Evolutionary conservation across 2,888 invertebrate species (phyloP), one percentile per base, ranked within the genome.

Genomic region (Ceramica pisi): DNA sequence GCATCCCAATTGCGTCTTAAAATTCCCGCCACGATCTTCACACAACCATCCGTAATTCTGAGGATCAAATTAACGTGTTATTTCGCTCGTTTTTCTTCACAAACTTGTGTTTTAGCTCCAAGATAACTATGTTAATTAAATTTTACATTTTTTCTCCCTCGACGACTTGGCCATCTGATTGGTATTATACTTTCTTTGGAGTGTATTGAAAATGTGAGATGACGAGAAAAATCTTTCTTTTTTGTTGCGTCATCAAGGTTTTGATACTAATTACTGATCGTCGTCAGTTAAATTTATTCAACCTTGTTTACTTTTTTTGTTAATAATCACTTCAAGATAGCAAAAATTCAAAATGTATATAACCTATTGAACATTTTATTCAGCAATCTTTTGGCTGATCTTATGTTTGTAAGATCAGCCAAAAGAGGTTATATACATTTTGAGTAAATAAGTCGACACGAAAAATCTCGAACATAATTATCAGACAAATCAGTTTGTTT

Each of bases 101-200:
- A 90, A 96, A 95, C 95, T 96, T 95, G 93, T 94, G 93, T 95
- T 95, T 95, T 92, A 94, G 93, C 94, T 90, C 80, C 79, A 86
- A 91, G 92, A 92, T 91, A 95, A 95, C 93, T 95, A 95, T 93
- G 94, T 94, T 95, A 95, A 95, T 95, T 95, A 94, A 94, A 95
- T 95, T 94, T 94, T 92, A 89, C 90, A 93, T 93, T 94, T 94
- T 92, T 91, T 60, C 88, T 86, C 81, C 66, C 64, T 78, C 69
- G 80, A 80, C 66, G 85, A 87, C 88, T 84, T 83, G 84, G 81
- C 81, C 81, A 84, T 84, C 84, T 88, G 90, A 91, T 91, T 91
- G 90, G 90, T 84, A 91, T 91, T 91, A 88, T 91, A 89, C 86
- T 89, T 91, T 90, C 85, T 88, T 88, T 88, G 80, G 85, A 90